phyloP scores from a whole-genome alignment of 92 coral and sea anemone genomes.

The Heliopora coerulea region DNA sequence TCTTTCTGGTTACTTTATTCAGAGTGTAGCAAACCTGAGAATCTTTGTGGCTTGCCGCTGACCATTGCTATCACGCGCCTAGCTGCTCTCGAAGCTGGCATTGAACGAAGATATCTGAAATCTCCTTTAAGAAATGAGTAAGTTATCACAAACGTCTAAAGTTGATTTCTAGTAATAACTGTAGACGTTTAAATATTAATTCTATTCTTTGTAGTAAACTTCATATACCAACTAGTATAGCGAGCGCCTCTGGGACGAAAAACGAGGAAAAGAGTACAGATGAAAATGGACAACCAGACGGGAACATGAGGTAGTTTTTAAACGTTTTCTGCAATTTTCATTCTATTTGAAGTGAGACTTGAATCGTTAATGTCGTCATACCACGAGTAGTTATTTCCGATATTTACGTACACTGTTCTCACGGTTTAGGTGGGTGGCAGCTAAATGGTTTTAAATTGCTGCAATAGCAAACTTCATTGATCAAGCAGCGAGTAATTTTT shows the following conservation, averaged over 20 bases:
- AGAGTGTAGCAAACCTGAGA: slow-evolving; percentile 17
- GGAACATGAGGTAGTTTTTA: background rate
- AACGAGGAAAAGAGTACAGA: slow-evolving; percentile 26
- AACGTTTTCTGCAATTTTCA: no score
- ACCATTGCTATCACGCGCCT: slow-evolving; percentile 80
- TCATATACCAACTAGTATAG: slow-evolving; percentile 83
- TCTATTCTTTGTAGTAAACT: slow-evolving; percentile 3
- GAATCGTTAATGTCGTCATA: no score
- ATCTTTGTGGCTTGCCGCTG: slow-evolving; percentile 62
- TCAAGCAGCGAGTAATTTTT: no score
- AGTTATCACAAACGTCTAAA: slow-evolving; percentile 28
- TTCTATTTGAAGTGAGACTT: no score
- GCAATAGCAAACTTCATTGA: no score
- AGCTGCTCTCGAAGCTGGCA: slow-evolving; percentile 77
- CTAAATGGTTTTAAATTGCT: no score
- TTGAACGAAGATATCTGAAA: slow-evolving; percentile 89
- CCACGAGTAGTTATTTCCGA: no score
- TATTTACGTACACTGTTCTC: no score
- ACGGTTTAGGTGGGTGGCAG: no score
- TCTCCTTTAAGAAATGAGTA: slow-evolving; percentile 93
- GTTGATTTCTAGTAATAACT: no score
- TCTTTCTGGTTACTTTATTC: background rate
- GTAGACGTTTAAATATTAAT: no score
- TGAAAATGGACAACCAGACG: slow-evolving; percentile 9
- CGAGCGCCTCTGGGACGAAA: slow-evolving; percentile 68